phyloP scores from a whole-genome alignment of 1,140 invertebrate species.

The Dermatophagoides farinae region DNA sequence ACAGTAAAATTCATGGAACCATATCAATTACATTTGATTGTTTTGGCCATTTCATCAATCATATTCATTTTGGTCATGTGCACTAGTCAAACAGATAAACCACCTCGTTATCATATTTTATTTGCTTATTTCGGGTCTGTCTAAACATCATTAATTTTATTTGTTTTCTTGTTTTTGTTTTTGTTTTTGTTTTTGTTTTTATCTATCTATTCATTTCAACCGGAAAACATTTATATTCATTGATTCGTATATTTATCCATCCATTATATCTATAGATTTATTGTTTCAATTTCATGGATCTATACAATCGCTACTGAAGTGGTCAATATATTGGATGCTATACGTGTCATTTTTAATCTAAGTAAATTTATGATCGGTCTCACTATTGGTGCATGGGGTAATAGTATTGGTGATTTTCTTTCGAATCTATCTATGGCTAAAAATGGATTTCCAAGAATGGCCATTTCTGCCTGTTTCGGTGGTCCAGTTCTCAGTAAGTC shows the following conservation, averaged over 20 bases:
- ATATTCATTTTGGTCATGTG: slow-evolving; percentile 24
- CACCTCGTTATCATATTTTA: slow-evolving; percentile 26
- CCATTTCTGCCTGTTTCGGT: slow-evolving; percentile 45
- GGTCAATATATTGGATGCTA: slow-evolving; percentile 36
- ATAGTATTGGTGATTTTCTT: slow-evolving; percentile 40
- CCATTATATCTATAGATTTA: slow-evolving; percentile 31
- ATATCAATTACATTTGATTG: slow-evolving; percentile 23
- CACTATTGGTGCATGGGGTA: slow-evolving; percentile 47
- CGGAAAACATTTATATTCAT: slow-evolving; percentile 30
- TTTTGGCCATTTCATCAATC: slow-evolving; percentile 21
- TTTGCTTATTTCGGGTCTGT: slow-evolving; percentile 36
- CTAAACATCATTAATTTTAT: background rate
- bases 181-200: slow-evolving; percentile 20
- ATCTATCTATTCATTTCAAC: too few species aligned
- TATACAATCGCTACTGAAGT: slow-evolving; percentile 44
- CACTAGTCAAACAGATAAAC: slow-evolving; percentile 23
- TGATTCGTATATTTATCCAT: too few species aligned
- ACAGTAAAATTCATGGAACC: background rate
- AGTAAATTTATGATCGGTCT: slow-evolving; percentile 43
- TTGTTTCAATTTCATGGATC: slow-evolving; percentile 40
- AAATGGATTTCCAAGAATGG: slow-evolving; percentile 43
- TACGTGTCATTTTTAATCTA: slow-evolving; percentile 38
- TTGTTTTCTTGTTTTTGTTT: background rate
- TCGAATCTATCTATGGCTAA: slow-evolving; percentile 39
- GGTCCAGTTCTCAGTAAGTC: slow-evolving; percentile 40